Percentiles rank a stretch among this genome's conserved stretches.
Evolutionary conservation across 1,140 invertebrate species (phyloP).

Genomic region (Drosophila santomea): DNA sequence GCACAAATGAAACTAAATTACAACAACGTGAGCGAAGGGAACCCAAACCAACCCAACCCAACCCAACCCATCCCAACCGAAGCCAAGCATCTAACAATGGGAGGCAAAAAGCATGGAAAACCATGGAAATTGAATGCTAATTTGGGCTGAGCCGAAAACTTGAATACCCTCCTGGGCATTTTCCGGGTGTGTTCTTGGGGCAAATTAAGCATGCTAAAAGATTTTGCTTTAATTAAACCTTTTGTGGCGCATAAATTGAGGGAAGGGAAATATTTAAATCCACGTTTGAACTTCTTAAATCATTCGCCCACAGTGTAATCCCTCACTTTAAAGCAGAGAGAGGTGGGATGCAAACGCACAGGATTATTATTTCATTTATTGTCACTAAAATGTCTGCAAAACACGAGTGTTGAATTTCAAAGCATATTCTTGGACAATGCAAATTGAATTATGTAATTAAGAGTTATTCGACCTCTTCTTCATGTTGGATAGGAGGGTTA

Average conservation of each 20-base stretch:
- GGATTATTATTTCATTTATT: neutral
- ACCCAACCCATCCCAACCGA: neutral
- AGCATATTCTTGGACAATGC: neutral
- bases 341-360: neutral
- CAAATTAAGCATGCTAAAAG: constrained; percentile 22
- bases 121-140: constrained; percentile 61
- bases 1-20: constrained; percentile 82
- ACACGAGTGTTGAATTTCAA: neutral
- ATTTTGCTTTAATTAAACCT: constrained; percentile 31
- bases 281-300: neutral
- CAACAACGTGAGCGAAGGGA: constrained; percentile 61
- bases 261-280: constrained; percentile 9
- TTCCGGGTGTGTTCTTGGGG: constrained; percentile 14
- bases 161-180: constrained; percentile 52
- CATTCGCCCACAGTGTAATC: neutral
- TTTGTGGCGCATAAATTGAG: neutral
- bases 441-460: neutral
- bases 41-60: constrained; percentile 3
- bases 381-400: neutral
- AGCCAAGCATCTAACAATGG: neutral
- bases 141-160: constrained; percentile 54
- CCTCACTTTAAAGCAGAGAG: neutral
- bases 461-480: neutral
- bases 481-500: too few species aligned
- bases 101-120: constrained; percentile 42